Conservation (phyloP, 2,113 vertebrate species). For the Myotis yumanensis region DNA sequence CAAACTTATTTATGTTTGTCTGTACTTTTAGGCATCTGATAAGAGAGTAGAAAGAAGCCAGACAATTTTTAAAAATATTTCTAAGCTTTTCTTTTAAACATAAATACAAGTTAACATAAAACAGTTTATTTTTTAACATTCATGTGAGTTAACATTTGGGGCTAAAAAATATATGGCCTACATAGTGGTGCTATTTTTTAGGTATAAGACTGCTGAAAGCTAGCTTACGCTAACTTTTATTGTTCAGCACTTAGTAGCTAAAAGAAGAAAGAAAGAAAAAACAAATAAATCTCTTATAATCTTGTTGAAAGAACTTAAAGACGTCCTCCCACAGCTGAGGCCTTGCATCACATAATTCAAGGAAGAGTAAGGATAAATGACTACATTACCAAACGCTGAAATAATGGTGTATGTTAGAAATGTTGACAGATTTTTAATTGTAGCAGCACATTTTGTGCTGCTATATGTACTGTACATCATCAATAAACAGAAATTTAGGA, state of each 20-base stretch:
- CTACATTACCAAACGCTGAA: not conserved
- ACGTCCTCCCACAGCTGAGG: not conserved
- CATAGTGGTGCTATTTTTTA: not conserved
- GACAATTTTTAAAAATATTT: not conserved
- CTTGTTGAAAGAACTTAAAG: not conserved
- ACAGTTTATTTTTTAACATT: not conserved
- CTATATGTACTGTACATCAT: conserved; percentile 88
- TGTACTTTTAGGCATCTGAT: not conserved
- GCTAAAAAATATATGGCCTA: not conserved
- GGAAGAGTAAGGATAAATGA: conserved; percentile 8
- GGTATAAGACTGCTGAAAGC: not conserved
- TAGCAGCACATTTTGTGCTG: conserved; percentile 44
- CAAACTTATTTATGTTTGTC: not conserved
- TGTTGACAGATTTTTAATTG: conserved; percentile 48
- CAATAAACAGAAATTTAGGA: conserved; percentile 85
- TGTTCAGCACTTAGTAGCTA: not conserved
- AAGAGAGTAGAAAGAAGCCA: not conserved
- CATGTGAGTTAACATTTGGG: not conserved
- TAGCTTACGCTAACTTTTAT: not conserved
- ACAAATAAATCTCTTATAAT: not conserved
- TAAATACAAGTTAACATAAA: not conserved
- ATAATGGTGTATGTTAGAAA: not conserved
- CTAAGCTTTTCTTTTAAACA: not conserved
- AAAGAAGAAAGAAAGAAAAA: not conserved
- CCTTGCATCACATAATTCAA: not conserved